Evolutionary conservation across 2,888 invertebrate genomes (phyloP), one percentile per base, ranked within the genome.

Genomic region (Tridacna crocea): DNA sequence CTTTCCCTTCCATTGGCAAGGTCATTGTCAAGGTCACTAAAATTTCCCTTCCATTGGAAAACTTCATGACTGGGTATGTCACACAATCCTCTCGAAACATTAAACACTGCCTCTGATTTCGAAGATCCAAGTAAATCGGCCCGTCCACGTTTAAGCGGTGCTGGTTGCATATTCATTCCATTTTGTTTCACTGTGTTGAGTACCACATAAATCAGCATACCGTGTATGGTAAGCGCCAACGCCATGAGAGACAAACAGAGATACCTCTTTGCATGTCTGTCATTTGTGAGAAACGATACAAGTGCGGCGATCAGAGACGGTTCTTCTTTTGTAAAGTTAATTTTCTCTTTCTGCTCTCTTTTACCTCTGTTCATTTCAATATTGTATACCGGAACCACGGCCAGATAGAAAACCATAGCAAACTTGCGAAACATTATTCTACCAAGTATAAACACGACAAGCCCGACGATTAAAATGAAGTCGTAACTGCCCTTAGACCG

Each of bases 381-480:
- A 3, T 51, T 24, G 48, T 51, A 48, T 13, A 70, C 24, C 6
- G 70, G 70, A 10, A 70, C 24, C 13, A 48, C 11, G 46, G 22
- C 47, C 10, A 70, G 24, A 17, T 22, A 70, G n/a, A 70, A 13
- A 22, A 70, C 51, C 6, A 70, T 0, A 1, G 11, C 22, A 22
- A 70, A 51, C n/a, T 70, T 70, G 51, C 70, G 70, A 17, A 70
- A 26, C 70, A 70, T 70, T 61, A 19, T 55, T 2, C 15, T 55
- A 15, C 11, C 55, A 8, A 36, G 36, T 36, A 36, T 36, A n/a
- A 36, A 2, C 8, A 36, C 36, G 3, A 36, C 2, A 36, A 36
- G 36, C 36, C 36, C 36, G 2, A 36, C 36, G 36, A 36, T 36
- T 8, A 8, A 4, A 4, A 36, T 36, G 36, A 4, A 36, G 36